These are phyloP conservation scores for Apteryx owenii DNA, from an alignment of 2,113 vertebrate genomes.

Conservation along the genomic window DNA sequence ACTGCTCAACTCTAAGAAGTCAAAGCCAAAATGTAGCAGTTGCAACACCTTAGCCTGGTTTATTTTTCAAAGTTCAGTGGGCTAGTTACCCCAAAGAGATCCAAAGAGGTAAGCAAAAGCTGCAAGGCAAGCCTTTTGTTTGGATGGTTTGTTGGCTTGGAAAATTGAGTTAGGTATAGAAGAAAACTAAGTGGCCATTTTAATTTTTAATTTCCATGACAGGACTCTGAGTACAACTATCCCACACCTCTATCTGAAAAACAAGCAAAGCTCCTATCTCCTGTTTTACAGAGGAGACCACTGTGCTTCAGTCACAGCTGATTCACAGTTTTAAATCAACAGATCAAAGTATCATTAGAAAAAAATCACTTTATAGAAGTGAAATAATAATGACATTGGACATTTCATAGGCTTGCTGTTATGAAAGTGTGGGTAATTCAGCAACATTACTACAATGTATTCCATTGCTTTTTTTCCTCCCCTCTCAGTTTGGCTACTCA, in stretches of 20 bases:
- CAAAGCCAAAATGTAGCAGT: neutral
- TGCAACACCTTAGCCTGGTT: neutral
- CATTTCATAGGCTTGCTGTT: neutral
- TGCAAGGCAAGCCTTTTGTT: neutral
- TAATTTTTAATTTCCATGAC: neutral
- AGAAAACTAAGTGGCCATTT: neutral
- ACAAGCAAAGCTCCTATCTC: neutral
- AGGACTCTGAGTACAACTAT: neutral
- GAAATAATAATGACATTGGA: neutral
- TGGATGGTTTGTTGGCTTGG: neutral
- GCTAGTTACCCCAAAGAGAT: rapidly evolving
- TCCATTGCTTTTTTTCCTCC: rapidly evolving
- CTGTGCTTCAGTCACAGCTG: neutral
- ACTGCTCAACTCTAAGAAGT: neutral
- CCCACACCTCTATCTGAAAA: too few species aligned
- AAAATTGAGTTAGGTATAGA: neutral
- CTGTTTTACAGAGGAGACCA: rapidly evolving
- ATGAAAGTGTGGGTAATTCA: neutral
- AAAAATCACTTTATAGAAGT: neutral
- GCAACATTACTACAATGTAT: rapidly evolving
- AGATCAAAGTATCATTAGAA: neutral
- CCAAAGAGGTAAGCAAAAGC: neutral
- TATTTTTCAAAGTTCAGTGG: neutral
- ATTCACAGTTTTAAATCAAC: neutral
- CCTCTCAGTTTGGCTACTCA: neutral